These are phyloP conservation scores for Beris chalybata DNA, from an alignment of 2,888 invertebrate species.

Conservation along the genomic window DNA sequence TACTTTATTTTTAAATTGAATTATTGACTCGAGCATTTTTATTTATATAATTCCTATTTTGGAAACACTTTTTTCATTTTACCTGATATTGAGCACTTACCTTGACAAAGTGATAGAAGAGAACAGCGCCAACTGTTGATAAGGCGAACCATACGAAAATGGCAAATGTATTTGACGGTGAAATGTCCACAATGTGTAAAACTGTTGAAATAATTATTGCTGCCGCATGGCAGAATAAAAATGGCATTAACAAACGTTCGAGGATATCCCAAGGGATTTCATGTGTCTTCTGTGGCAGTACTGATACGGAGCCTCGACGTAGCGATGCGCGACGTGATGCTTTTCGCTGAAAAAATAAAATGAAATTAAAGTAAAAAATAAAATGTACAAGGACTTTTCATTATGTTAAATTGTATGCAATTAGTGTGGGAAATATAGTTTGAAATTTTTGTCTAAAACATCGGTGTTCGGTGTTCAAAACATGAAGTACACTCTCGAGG, in stretches of 20 bases:
- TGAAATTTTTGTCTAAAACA: background rate
- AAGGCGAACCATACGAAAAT: conserved; percentile 77
- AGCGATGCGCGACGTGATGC: conserved; percentile 60
- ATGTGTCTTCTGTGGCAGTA: conserved; percentile 60
- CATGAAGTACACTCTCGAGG: too few relatives aligned
- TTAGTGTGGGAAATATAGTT: background rate
- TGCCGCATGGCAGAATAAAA: conserved; percentile 78
- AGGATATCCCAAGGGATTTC: conserved; percentile 71
- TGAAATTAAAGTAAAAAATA: conserved; percentile 23
- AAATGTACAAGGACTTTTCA: background rate
- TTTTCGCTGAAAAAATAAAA: conserved; percentile 48
- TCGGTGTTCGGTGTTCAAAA: too few relatives aligned
- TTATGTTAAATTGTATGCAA: too few relatives aligned
- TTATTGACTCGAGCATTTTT: conserved; percentile 11
- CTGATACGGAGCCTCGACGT: conserved; percentile 63
- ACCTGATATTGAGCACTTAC: conserved; percentile 57
- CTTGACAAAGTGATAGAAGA: conserved; percentile 85
- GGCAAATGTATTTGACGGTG: conserved; percentile 75
- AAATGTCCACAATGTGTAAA: conserved; percentile 72
- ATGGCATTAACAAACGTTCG: conserved; percentile 74
- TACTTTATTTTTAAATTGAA: conserved; percentile 4
- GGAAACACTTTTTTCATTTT: background rate
- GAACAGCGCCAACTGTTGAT: conserved; percentile 71
- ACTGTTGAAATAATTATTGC: conserved; percentile 74
- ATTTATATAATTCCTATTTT: background rate